phyloP scores from a whole-genome alignment of 2,797 vertebrate species.

The Spinus pinus region DNA sequence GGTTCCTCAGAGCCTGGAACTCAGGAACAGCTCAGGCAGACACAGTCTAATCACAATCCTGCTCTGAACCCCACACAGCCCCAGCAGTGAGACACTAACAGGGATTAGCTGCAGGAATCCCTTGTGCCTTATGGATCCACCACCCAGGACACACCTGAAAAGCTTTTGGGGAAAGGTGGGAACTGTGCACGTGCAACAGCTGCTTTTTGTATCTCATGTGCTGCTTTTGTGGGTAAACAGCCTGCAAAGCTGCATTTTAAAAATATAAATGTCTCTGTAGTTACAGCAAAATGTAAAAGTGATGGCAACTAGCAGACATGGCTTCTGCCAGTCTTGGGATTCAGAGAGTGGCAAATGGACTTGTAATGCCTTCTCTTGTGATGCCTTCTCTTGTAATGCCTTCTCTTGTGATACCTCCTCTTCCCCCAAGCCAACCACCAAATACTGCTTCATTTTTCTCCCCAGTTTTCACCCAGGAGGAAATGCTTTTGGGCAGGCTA shows the following conservation, averaged over 20 bases:
- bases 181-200: neutral
- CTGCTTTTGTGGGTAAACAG: constrained; percentile 5
- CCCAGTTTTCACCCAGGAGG: neutral
- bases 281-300: constrained; percentile 1
- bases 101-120: neutral
- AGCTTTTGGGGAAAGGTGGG: constrained; percentile 5
- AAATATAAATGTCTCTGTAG: constrained; percentile 16
- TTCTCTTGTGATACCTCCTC: neutral
- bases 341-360: neutral
- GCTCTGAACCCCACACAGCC: neutral
- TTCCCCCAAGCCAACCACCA: neutral
- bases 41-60: neutral
- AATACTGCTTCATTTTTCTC: neutral
- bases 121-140: neutral
- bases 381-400: too few species aligned
- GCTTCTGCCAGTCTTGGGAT: constrained; percentile 23
- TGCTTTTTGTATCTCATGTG: neutral
- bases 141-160: neutral
- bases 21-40: neutral
- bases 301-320: neutral
- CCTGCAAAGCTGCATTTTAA: constrained; percentile 7
- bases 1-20: neutral
- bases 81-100: neutral
- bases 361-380: neutral
- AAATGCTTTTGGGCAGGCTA: neutral